Percentiles rank a stretch among this genome's conserved stretches.
Conservation (phyloP, 2,888 invertebrate species). For the Leucania comma region DNA sequence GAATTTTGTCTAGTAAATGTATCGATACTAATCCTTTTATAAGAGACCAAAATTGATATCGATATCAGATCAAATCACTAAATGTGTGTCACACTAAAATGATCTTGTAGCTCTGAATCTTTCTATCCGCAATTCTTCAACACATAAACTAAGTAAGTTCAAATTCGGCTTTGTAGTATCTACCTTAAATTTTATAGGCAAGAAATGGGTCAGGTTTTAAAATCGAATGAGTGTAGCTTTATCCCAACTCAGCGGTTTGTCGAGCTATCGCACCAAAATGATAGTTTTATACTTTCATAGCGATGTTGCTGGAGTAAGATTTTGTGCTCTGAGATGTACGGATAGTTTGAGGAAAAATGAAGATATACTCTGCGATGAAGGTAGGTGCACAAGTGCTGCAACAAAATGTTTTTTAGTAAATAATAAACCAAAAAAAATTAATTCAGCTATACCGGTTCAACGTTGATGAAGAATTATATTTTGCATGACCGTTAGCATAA, state of each 20-base stretch:
- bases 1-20: too few species aligned
- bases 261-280: conserved; percentile 29
- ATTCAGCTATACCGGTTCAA: too few species aligned
- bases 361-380: too few species aligned
- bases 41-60: too few species aligned
- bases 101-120: background rate
- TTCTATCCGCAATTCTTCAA: conserved; percentile 3
- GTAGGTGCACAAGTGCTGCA: too few species aligned
- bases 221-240: conserved; percentile 31
- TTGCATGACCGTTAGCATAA: too few species aligned
- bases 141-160: conserved; percentile 11
- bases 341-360: background rate
- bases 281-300: conserved; percentile 13
- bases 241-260: conserved; percentile 17
- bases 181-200: conserved; percentile 10
- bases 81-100: too few species aligned
- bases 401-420: too few species aligned
- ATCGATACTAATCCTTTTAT: too few species aligned
- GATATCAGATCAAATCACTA: too few species aligned
- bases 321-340: conserved; percentile 5
- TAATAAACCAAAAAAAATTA: too few species aligned
- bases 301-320: background rate
- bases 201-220: conserved; percentile 32
- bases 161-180: conserved; percentile 4
- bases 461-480: too few species aligned